phyloP scores from a whole-genome alignment of 1,140 invertebrate species.

The Trissolcus basalis region DNA sequence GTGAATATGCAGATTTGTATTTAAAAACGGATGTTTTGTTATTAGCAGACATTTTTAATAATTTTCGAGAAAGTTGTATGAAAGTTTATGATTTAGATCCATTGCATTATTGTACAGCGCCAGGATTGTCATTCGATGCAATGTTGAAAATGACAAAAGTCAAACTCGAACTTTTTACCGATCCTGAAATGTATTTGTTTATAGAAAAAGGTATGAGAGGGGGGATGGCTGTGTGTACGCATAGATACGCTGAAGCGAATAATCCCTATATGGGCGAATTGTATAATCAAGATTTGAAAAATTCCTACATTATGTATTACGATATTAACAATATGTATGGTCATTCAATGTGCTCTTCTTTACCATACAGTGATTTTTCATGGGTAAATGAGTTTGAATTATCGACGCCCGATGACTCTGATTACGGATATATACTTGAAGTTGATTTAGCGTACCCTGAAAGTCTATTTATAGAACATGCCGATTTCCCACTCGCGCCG shows the following conservation, averaged over 20 bases:
- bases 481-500: conserved; percentile 75
- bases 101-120: conserved; percentile 21
- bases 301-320: conserved; percentile 55
- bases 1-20: conserved; percentile 46
- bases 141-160: conserved; percentile 69
- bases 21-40: conserved; percentile 39
- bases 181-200: conserved; percentile 71
- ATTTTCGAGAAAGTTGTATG: conserved; percentile 56
- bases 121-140: conserved; percentile 69
- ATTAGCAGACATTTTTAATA: conserved; percentile 63
- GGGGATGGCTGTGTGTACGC: conserved; percentile 65
- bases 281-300: conserved; percentile 40
- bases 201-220: conserved; percentile 68
- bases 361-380: conserved; percentile 41
- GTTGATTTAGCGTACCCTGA: no score
- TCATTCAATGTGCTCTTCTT: conserved; percentile 42
- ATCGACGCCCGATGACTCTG: no score
- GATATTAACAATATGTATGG: conserved; percentile 69
- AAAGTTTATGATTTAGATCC: conserved; percentile 61
- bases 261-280: conserved; percentile 71
- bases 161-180: conserved; percentile 73
- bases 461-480: no score
- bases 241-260: conserved; percentile 72
- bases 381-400: no score
- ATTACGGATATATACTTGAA: no score